phyloP scores from a whole-genome alignment of 2,888 invertebrate species.

The Sesia bembeciformis region DNA sequence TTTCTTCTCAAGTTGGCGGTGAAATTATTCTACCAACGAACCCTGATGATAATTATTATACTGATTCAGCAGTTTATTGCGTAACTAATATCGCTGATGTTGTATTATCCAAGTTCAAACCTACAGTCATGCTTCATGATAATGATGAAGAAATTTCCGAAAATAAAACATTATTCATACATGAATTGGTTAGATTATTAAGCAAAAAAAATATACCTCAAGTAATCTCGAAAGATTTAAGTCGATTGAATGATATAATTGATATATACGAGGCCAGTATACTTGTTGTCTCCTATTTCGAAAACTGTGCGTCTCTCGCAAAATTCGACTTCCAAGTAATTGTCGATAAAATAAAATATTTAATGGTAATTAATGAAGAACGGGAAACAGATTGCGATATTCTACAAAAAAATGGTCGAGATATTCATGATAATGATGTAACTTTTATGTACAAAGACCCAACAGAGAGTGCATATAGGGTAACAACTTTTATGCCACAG shows the following conservation, averaged over 20 bases:
- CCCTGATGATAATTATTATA: not conserved
- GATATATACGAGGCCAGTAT: constrained; percentile 7
- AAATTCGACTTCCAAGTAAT: constrained; percentile 12
- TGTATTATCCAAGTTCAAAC: not conserved
- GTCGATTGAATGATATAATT: not conserved
- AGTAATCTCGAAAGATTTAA: not conserved
- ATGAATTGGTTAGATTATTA: constrained; percentile 1
- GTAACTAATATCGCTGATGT: not conserved
- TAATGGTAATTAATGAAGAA: constrained; percentile 19
- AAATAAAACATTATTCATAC: not conserved
- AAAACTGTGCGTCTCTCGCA: constrained; percentile 14
- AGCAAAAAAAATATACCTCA: not conserved
- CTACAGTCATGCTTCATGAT: constrained; percentile 2
- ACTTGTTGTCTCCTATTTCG: constrained; percentile 18
- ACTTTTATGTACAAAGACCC: too few relatives aligned
- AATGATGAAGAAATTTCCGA: not conserved
- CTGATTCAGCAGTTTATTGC: constrained; percentile 1
- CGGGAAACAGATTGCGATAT: too few relatives aligned
- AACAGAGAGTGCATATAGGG: too few relatives aligned
- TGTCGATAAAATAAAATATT: constrained; percentile 19
- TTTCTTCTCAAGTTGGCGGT: not conserved
- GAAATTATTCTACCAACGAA: not conserved
- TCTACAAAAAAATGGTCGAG: too few relatives aligned
- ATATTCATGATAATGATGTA: too few relatives aligned
- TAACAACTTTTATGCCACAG: constrained; percentile 23